Percentiles rank a stretch among this genome's conserved stretches.
Evolutionary conservation across 2,888 invertebrate genomes (phyloP).

Genomic region (Stomorhina lunata): DNA sequence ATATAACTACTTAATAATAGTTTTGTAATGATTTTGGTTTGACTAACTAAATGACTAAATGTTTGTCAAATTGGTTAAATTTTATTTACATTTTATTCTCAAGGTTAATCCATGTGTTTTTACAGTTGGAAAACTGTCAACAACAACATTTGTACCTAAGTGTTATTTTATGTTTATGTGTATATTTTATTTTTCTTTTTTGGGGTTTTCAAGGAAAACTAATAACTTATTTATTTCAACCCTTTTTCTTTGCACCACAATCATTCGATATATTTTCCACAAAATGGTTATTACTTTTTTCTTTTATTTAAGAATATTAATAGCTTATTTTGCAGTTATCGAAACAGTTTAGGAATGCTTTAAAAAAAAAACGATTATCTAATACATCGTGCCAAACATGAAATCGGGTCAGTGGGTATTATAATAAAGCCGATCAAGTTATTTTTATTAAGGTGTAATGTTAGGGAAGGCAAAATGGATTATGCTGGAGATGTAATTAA

Average conservation of each 20-base stretch:
- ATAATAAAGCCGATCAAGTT: too few species aligned
- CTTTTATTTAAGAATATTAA: too few species aligned
- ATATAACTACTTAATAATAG: neutral
- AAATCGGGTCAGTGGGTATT: too few species aligned
- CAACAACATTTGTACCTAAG: neutral
- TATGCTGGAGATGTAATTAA: too few species aligned
- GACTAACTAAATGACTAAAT: neutral
- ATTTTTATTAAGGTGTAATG: too few species aligned
- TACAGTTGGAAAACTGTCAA: neutral
- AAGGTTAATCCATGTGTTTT: neutral
- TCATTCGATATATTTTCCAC: neutral
- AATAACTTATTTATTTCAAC: neutral
- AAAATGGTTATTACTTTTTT: too few species aligned
- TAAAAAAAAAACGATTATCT: too few species aligned
- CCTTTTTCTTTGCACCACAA: neutral
- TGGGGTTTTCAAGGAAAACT: neutral
- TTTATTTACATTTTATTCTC: neutral
- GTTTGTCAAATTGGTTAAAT: neutral
- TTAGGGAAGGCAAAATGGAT: too few species aligned
- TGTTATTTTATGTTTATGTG: neutral
- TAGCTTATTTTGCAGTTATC: too few species aligned
- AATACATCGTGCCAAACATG: too few species aligned
- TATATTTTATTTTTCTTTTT: neutral
- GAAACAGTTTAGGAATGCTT: too few species aligned
- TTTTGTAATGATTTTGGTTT: neutral